phyloP scores from a whole-genome alignment of 2,113 vertebrate species.

The Xenus cinereus region DNA sequence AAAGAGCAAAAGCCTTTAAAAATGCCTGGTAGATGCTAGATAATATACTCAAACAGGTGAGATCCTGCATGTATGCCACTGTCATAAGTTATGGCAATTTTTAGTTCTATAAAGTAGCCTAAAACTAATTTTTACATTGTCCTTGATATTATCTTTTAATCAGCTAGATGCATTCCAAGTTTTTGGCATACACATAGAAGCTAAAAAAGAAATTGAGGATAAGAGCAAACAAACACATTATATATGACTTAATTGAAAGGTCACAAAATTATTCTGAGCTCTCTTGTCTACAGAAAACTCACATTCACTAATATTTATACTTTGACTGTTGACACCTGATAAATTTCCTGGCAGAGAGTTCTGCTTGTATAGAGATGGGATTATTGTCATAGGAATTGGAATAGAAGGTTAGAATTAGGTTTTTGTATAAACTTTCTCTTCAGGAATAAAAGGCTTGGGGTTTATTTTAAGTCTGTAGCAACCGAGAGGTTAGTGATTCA shows the following conservation, averaged over 20 bases:
- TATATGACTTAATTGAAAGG: conserved; percentile 36
- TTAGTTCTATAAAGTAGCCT: not conserved
- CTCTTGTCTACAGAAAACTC: not conserved
- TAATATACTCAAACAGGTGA: not conserved
- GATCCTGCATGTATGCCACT: not conserved
- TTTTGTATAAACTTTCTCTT: not conserved
- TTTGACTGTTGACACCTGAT: not conserved
- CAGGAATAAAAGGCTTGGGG: not conserved
- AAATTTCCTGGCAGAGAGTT: not conserved
- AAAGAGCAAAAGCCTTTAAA: not conserved
- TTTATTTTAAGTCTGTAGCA: conserved; percentile 15
- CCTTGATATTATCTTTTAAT: not conserved
- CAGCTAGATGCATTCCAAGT: not conserved
- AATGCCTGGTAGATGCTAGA: not conserved
- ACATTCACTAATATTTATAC: conserved; percentile 6
- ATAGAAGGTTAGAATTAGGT: conserved; percentile 22
- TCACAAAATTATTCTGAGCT: conserved; percentile 22
- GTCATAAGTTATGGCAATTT: not conserved
- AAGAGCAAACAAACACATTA: conserved; percentile 7
- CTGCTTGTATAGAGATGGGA: not conserved
- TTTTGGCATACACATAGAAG: not conserved
- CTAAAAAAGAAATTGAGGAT: conserved; percentile 12
- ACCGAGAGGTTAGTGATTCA: not conserved
- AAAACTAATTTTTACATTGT: not conserved
- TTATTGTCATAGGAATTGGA: conserved; percentile 24